Base-by-base conservation (phyloP, 64 coral and sea anemone genomes). In the Pachyseris speciosa region DNA sequence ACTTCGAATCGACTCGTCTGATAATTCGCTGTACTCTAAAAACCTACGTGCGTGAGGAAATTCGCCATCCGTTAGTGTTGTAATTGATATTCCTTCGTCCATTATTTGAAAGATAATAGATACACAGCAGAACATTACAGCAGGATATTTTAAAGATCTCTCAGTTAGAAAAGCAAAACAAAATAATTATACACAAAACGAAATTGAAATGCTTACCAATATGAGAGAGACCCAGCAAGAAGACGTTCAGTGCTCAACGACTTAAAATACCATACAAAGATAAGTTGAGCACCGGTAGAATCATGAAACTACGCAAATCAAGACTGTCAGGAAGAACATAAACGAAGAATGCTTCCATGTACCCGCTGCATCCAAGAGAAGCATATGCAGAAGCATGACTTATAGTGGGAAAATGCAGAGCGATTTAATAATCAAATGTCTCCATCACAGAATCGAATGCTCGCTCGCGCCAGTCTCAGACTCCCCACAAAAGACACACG, bases 71-170 rank as follows among this genome's bases (percentile, higher is more conserved):
- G 15, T 48, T 19, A 29, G 50, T 17, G 50, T 17, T 61, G 52
- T 61, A 39, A 81, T 61, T 39, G 48, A 63, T 60, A 57, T 30
- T 39, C 37, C 26, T 58, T 81, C 24, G 39, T n/a, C 37, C 77
- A 81, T 61, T 76, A 32, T 61, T 61, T 81, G 7, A 19, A 24
- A 81, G 52, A 79, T 61, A 63, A 63, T 10, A 81, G 52, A 81
- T 81, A 81, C 31, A 39, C 44, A 16, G n/a, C 24, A 75, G 41
- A 29, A 37, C 28, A 7, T 40, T 81, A 8, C 55, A 81, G 77
- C 51, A 19, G 22, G 52, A 81, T 33, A 81, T 81, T 61, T 81
- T 27, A 61, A 81, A 81, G 34, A 58, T 63, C 77, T 39, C 51
- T 81, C n/a, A 34, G 39, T 57, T 27, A 57, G 48, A 79, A 79